Base-by-base conservation (phyloP, 2,888 invertebrate species). In the Leucoma salicis region DNA sequence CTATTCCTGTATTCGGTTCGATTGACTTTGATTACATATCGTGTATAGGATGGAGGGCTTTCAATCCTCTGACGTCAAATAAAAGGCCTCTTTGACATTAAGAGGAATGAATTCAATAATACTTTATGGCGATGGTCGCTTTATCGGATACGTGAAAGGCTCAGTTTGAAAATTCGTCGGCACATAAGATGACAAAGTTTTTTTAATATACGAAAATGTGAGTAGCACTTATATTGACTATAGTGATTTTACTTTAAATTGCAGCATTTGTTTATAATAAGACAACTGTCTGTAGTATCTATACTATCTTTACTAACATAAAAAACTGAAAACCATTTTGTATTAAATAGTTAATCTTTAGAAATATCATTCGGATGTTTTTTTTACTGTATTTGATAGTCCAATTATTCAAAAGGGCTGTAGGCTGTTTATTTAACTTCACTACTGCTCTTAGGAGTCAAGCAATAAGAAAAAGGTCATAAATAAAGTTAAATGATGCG, bases 31-130 rank as follows among this genome's bases (percentile, higher is more conserved):
- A 65, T 67, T 62, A 63, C 50, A 53, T 39, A 38, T 56, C 57
- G 44, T 49, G 45, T 51, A 39, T 43, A 42, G 31, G 34, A 40
- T 47, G 45, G 46, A 51, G 46, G 46, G 45, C 50, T 59, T 61
- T 53, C 53, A 57, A 55, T 53, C 54, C 46, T 44, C 57, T 41
- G 46, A 50, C 57, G 62, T 62, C 63, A 65, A 61, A 68, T 65
- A 67, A 62, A 63, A 63, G 61, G 50, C 42, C 65, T 57, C 64
- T 70, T 67, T 66, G 66, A 65, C 64, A 63, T 66, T 68, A 72
- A 61, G 64, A 64, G 57, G 55, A 68, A 62, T 57, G 60, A 65
- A 66, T 71, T 70, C 70, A 70, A 72, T 74, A 71, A 68, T 61
- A 61, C 54, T 56, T 57, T 52, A 52, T 49, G 54, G 52, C 53